Base-by-base conservation (phyloP, 2,888 invertebrate species). In the Leptogaster cylindrica region DNA sequence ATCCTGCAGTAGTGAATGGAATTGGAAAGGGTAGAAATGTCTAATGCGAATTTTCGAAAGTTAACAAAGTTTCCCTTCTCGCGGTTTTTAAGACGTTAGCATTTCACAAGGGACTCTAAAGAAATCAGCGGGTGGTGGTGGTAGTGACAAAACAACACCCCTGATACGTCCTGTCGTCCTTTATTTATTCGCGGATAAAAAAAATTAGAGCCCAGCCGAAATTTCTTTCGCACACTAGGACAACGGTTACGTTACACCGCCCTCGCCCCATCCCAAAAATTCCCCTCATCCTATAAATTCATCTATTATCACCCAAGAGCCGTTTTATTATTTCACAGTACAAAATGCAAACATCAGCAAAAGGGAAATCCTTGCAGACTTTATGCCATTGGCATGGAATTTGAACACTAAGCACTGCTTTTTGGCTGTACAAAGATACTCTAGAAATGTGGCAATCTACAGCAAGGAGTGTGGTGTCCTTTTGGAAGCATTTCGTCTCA, bases 301-400 rank as follows among this genome's bases (percentile, higher is more conserved):
- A 36, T 36, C 20, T 12, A 3, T 18, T 23, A 55, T 36, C 50
- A 50, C 55, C 58, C 39, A 27, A 25, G n/a, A 28, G 44, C 41
- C 10, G 28, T 44, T 27, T 61, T 61, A 44, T 61, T 44, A 41
- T 44, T 41, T 41, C 16, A 16, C 61, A 14, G 61, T 36, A 55
- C 41, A 61, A 61, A 61, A 27, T 61, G 61, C 61, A 61, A 61
- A 61, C 61, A 61, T 61, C 61, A 61, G 41, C 44, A 44, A 44
- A 61, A 61, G 16, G 20, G 44, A 44, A n/a, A 44, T 44, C 14
- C 44, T 16, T 44, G 41, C 27, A 41, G 12, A 44, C 46, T 27
- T 18, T 23, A 12, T 25, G 25, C 27, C 41, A 28, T 18, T 44
- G 27, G 12, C 61, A 61, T n/a, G 61, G 44, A 61, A 44, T 44